Evolutionary conservation across 1,140 invertebrate species (phyloP), one percentile per base, ranked within the genome.

Genomic region (Maniola jurtina): DNA sequence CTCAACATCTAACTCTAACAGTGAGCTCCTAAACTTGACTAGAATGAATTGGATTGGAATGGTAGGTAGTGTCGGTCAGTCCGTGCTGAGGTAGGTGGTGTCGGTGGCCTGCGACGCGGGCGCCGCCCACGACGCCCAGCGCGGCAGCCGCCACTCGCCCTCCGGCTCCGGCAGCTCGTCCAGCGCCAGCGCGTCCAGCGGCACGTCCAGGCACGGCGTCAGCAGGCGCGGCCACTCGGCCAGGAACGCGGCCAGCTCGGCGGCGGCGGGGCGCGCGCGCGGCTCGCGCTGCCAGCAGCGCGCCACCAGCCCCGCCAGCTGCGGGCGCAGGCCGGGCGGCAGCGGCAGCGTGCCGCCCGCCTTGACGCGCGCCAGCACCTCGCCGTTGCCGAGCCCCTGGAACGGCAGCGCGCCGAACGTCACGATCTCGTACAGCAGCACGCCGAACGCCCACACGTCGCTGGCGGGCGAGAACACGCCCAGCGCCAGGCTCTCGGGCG

Each of bases 321-420:
- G 93, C 0, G 94, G 93, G 72, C 95, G 95, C 1, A 96, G 93
- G 58, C 95, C 95, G 15, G 90, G 87, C 5, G 97, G 97, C 66
- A 97, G 93, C 2, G 89, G 87, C 0, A 97, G 84, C 4, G 93
- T 94, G 55, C 95, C 94, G 5, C 96, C 96, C 45, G 83, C 90
- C 81, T 95, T 96, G 0, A 98, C 95, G 79, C 94, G 92, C 36
- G 96, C 94, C 59, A 98, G 87, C 1, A 98, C 97, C 90, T 97
- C 93, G 76, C 93, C 94, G 83, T 98, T 98, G 60, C 94, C 95
- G 77, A 97, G 88, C 0, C 96, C 96, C 88, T 96, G 96, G 79
- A 96, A 98, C 0, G 97, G 97, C 84, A 96, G 95, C 76, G 95
- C 96, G 0, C 97, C 97, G 86, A 97, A 97, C 0, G 96, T 96